phyloP scores from a whole-genome alignment of 2,888 invertebrate genomes.

The Eupeodes latifasciatus region DNA sequence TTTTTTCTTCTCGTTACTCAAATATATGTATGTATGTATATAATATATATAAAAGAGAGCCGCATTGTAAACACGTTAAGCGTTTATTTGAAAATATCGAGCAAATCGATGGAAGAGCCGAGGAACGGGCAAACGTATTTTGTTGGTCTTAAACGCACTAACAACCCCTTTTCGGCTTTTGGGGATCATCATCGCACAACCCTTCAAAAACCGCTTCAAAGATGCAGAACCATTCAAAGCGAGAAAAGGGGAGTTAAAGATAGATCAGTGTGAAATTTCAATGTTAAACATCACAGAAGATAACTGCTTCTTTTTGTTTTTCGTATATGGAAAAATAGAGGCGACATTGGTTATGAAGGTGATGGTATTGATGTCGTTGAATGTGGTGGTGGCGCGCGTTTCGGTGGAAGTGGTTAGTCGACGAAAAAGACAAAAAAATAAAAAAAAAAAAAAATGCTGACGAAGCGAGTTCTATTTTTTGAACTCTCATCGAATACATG shows the following conservation, averaged over 20 bases:
- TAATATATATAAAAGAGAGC: constrained; percentile 7
- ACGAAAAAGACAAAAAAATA: constrained; percentile 43
- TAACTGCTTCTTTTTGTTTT: constrained; percentile 29
- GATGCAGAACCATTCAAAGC: constrained; percentile 61
- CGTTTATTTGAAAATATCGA: constrained; percentile 64
- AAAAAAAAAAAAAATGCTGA: constrained; percentile 51
- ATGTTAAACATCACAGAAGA: constrained; percentile 71
- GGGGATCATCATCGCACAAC: constrained; percentile 21
- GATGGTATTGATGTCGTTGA: constrained; percentile 10
- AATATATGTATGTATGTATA: not conserved
- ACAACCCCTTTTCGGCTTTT: constrained; percentile 45
- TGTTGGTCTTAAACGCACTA: constrained; percentile 62
- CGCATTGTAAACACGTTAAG: constrained; percentile 61
- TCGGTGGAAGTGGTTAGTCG: constrained; percentile 41
- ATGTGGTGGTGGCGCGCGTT: constrained; percentile 26
- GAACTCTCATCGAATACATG: constrained; percentile 55
- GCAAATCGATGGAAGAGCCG: constrained; percentile 57
- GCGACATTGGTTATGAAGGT: constrained; percentile 10
- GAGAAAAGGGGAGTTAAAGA: constrained; percentile 25
- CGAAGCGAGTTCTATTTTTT: constrained; percentile 52
- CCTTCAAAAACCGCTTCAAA: constrained; percentile 49
- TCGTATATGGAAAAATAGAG: constrained; percentile 32
- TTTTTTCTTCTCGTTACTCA: not conserved
- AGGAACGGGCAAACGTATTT: constrained; percentile 43
- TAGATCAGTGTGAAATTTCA: constrained; percentile 72